Evolutionary conservation across 2,888 invertebrate species (phyloP).

Genomic region (Calameuta filiformis): DNA sequence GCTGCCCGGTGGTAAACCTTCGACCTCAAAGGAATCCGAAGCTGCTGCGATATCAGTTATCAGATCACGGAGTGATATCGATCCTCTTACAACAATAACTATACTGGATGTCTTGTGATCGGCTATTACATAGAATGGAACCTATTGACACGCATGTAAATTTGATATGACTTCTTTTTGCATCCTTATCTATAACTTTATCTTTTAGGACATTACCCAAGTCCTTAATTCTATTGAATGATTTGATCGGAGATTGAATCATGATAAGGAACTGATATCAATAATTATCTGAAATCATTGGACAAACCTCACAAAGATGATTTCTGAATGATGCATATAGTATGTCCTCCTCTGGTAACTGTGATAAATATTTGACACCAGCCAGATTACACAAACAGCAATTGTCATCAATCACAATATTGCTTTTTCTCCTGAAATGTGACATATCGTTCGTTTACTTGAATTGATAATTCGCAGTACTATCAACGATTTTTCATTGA

Average conservation of each 20-base stretch:
- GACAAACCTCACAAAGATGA: conserved; percentile 80
- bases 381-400: conserved; percentile 90
- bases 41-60: conserved; percentile 86
- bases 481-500: conserved; percentile 66
- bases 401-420: conserved; percentile 85
- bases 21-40: conserved; percentile 79
- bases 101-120: conserved; percentile 85
- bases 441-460: background rate
- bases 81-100: conserved; percentile 86
- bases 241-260: too few relatives aligned
- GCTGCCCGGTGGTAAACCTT: conserved; percentile 74
- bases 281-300: conserved; percentile 12
- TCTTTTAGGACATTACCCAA: too few relatives aligned
- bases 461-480: too few relatives aligned
- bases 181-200: too few relatives aligned
- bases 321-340: conserved; percentile 89
- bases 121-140: conserved; percentile 87
- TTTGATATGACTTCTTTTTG: too few relatives aligned
- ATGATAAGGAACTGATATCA: too few relatives aligned
- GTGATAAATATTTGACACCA: conserved; percentile 83
- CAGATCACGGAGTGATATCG: conserved; percentile 85
- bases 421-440: conserved; percentile 64
- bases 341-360: conserved; percentile 81
- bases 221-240: too few relatives aligned
- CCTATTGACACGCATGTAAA: conserved; percentile 65